Conservation (phyloP, 2,113 vertebrate species). For the Eulemur macaco region DNA sequence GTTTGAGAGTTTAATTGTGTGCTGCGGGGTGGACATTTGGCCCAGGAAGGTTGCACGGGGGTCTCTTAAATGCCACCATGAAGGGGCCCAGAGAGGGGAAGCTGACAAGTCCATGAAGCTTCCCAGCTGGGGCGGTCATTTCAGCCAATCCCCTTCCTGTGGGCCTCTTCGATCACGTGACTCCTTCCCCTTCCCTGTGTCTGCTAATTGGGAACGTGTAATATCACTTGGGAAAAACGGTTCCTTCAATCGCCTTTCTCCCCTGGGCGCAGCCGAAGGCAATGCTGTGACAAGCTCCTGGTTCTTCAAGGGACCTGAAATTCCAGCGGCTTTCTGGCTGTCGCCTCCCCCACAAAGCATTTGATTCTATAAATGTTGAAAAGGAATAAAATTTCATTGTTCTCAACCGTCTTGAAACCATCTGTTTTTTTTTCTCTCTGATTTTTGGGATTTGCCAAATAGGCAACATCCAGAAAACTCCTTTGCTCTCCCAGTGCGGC, state of each 20-base stretch:
- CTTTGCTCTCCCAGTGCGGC: background rate
- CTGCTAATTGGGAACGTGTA: slow-evolving; percentile 58
- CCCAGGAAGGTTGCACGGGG: slow-evolving; percentile 55
- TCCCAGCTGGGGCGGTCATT: slow-evolving; percentile 54
- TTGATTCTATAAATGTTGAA: background rate
- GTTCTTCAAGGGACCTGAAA: background rate
- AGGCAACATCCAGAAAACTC: background rate
- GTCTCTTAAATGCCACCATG: slow-evolving; percentile 51
- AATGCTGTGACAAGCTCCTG: background rate
- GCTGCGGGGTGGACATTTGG: slow-evolving; percentile 52
- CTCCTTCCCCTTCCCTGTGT: background rate
- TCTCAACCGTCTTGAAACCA: background rate
- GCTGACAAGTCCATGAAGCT: slow-evolving; percentile 9
- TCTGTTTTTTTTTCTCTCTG: background rate
- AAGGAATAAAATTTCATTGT: background rate
- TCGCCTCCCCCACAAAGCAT: background rate
- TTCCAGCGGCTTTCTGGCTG: background rate
- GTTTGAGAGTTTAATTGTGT: slow-evolving; percentile 75
- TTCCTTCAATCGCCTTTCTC: slow-evolving; percentile 18
- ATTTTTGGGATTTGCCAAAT: slow-evolving; percentile 1
- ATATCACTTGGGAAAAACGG: slow-evolving; percentile 39
- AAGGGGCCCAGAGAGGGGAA: background rate
- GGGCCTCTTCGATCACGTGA: background rate
- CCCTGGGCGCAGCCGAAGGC: background rate
- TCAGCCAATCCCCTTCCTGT: slow-evolving; percentile 21